phyloP scores from a whole-genome alignment of 2,113 vertebrate genomes.

The Tragelaphus imberbis region DNA sequence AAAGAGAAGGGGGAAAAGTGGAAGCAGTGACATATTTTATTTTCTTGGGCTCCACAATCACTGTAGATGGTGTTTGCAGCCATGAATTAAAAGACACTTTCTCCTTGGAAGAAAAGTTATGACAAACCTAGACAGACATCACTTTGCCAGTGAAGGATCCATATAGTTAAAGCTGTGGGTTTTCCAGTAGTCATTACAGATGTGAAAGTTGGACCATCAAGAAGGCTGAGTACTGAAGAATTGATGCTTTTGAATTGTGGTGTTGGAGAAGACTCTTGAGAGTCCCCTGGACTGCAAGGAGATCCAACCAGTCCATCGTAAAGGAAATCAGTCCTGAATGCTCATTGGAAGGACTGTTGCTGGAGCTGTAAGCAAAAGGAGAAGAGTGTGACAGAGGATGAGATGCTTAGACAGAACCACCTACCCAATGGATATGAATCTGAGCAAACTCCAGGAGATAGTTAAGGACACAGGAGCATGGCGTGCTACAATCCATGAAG shows the following conservation, averaged over 20 bases:
- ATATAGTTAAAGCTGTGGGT: not conserved
- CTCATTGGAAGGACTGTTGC: not conserved
- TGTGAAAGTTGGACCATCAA: not conserved
- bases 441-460: not conserved
- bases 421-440: not conserved
- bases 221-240: not conserved
- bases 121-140: not conserved
- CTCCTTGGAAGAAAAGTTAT: not conserved
- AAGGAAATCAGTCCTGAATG: not conserved
- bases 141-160: not conserved
- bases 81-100: not conserved
- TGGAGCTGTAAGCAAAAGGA: not conserved
- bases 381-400: not conserved
- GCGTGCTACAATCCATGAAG: not conserved
- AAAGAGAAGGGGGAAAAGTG: not conserved
- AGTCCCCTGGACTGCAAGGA: not conserved
- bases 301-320: not conserved
- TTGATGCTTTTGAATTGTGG: not conserved
- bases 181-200: not conserved
- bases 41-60: not conserved
- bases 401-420: not conserved
- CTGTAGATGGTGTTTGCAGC: not conserved
- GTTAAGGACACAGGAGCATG: not conserved
- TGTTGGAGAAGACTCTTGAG: not conserved
- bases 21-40: not conserved